phyloP scores from a whole-genome alignment of 30 jellyfish, hydroid and myxozoan species.

The Pelagia noctiluca region DNA sequence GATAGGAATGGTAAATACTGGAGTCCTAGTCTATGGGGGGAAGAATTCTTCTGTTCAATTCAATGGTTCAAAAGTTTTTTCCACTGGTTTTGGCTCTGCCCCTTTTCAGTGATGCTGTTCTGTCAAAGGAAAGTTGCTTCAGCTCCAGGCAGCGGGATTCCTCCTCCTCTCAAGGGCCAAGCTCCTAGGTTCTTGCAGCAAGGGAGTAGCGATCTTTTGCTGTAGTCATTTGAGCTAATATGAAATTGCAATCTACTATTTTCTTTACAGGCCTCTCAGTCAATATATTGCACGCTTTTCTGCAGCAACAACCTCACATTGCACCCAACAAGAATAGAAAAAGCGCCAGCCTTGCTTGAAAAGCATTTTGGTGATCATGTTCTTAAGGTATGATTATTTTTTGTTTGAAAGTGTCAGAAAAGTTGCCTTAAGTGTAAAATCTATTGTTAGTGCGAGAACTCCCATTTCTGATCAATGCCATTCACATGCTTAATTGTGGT shows the following conservation, averaged over 20 bases:
- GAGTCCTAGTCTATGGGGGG: no score
- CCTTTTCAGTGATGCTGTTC: constrained; percentile 23
- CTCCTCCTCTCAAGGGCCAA: background rate
- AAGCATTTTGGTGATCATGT: constrained; percentile 69
- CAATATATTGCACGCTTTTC: constrained; percentile 82
- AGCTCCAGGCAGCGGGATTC: background rate
- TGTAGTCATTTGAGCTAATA: no score
- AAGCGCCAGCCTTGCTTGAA: constrained; percentile 57
- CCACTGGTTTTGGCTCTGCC: constrained; percentile 27
- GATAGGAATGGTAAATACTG: no score
- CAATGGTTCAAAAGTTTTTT: constrained; percentile 31
- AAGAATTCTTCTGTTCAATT: no score
- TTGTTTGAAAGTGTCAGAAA: background rate
- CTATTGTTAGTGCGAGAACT: no score
- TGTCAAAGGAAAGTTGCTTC: constrained; percentile 25
- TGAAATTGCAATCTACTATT: no score
- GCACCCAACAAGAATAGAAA: constrained; percentile 73
- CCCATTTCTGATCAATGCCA: no score
- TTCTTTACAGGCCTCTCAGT: constrained; percentile 64
- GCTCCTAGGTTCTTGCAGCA: background rate
- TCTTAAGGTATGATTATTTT: constrained; percentile 55
- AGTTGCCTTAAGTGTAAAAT: background rate
- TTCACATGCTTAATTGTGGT: no score
- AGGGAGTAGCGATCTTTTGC: background rate
- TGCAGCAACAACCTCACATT: constrained; percentile 75